A percentile compares a stretch with the other conserved stretches of the same genome.
phyloP scores from a whole-genome alignment of 2,113 vertebrate genomes.

The Halichoerus grypus region DNA sequence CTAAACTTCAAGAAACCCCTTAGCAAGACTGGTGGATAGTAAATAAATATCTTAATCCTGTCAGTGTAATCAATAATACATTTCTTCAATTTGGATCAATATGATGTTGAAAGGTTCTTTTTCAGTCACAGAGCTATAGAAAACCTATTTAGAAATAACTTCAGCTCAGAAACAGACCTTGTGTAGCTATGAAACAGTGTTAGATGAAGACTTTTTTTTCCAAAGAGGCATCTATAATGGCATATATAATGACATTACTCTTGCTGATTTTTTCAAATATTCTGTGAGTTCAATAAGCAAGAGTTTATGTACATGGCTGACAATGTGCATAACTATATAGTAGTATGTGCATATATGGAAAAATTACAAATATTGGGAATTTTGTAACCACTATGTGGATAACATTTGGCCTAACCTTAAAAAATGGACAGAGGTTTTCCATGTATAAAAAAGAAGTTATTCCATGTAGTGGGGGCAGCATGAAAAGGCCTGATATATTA shows the following conservation, averaged over 20 bases:
- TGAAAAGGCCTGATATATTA: background rate
- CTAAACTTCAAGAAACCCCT: slow-evolving; percentile 1
- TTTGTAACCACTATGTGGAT: background rate
- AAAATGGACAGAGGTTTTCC: background rate
- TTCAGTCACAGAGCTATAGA: background rate
- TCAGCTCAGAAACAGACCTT: slow-evolving; percentile 14
- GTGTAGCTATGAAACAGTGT: background rate
- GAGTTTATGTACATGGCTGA: background rate
- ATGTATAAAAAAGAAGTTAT: background rate
- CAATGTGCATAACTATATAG: background rate
- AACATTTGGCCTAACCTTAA: background rate
- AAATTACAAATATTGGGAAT: background rate
- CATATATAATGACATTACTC: background rate
- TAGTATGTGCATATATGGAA: background rate
- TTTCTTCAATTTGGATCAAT: background rate
- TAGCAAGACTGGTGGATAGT: background rate
- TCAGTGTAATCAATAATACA: background rate
- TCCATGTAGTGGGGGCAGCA: background rate
- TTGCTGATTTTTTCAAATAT: background rate
- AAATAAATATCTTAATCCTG: slow-evolving; percentile 36
- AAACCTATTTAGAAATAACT: slow-evolving; percentile 21
- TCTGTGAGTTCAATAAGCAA: background rate
- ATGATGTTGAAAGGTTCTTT: background rate
- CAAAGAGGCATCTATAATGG: background rate
- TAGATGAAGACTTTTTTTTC: slow-evolving; percentile 33